Percentiles rank a stretch among this genome's conserved stretches.
Evolutionary conservation across 1,140 invertebrate species (phyloP).

Genomic region (Pseudomyrmex flavicornis): DNA sequence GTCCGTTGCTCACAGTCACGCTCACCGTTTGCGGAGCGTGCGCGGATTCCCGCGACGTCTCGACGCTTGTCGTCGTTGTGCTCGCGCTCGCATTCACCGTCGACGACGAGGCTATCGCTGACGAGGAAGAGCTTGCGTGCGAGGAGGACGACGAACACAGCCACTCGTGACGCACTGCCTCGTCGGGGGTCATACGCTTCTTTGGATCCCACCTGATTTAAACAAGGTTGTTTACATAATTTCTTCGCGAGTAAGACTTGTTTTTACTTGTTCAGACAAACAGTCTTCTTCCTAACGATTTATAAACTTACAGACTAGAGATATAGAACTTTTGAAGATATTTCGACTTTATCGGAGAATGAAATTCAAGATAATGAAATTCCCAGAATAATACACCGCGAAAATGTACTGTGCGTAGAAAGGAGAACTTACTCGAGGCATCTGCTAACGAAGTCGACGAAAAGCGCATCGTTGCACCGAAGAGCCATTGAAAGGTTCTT

Average conservation of each 20-base stretch:
- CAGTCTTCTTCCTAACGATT: not conserved
- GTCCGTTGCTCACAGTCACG: conserved; percentile 70
- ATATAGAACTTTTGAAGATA: not conserved
- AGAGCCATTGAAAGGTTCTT: conserved; percentile 91
- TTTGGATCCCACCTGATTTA: conserved; percentile 95
- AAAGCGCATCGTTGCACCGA: conserved; percentile 94
- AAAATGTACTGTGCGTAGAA: not conserved
- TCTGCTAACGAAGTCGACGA: conserved; percentile 96
- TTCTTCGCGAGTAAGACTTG: not conserved
- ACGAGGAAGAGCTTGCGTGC: conserved; percentile 78
- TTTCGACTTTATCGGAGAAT: not conserved
- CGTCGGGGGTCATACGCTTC: conserved; percentile 95
- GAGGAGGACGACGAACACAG: conserved; percentile 83
- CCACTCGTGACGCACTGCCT: conserved; percentile 93
- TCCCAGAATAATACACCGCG: not conserved
- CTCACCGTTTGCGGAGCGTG: conserved; percentile 78
- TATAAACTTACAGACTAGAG: not conserved
- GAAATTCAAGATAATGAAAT: not conserved
- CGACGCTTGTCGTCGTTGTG: conserved; percentile 71
- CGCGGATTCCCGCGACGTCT: conserved; percentile 75
- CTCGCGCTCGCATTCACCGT: conserved; percentile 70
- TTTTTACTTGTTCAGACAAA: not conserved
- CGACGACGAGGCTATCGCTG: conserved; percentile 76
- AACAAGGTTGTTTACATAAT: conserved; percentile 44
- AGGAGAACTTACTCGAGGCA: conserved; percentile 93